These are phyloP conservation scores for Pholis gunnellus DNA, from an alignment of 2,113 vertebrate genomes.

Conservation along the genomic window DNA sequence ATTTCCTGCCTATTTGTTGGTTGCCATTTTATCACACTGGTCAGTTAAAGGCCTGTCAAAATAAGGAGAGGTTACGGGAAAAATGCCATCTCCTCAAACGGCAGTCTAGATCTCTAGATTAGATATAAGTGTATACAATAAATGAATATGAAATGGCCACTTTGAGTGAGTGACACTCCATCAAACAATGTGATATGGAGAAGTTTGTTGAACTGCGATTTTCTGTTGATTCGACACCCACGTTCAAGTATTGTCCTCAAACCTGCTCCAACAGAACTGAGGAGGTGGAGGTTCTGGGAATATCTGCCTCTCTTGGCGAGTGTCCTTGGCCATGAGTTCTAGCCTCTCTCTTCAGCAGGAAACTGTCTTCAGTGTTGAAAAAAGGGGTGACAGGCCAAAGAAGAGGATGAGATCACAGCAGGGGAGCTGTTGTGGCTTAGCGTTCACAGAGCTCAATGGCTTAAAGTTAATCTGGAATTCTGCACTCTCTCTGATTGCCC, in stretches of 20 bases:
- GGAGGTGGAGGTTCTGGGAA: conserved; percentile 69
- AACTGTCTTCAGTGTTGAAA: conserved; percentile 33
- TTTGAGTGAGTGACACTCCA: not conserved
- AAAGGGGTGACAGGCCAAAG: conserved; percentile 51
- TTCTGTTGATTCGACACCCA: not conserved
- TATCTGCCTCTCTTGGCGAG: conserved; percentile 46
- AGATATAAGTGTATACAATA: not conserved
- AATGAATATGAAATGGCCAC: not conserved
- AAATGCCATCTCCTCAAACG: not conserved
- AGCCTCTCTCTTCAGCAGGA: conserved; percentile 51
- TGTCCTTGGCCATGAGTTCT: conserved; percentile 63
- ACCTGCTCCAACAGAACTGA: conserved; percentile 26
- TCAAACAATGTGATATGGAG: not conserved
- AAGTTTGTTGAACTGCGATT: not conserved
- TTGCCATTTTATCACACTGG: conserved; percentile 52
- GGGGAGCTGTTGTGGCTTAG: conserved; percentile 74
- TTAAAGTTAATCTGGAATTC: conserved; percentile 75
- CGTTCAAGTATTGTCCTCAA: not conserved
- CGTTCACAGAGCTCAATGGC: conserved; percentile 66
- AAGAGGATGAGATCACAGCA: conserved; percentile 72
- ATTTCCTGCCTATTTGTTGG: conserved; percentile 79
- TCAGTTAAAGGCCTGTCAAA: conserved; percentile 59
- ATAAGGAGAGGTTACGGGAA: conserved; percentile 12
- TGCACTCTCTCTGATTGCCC: conserved; percentile 62
- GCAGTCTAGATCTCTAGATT: conserved; percentile 1